phyloP scores from a whole-genome alignment of 2,888 invertebrate genomes.

The Thymelicus lineola region DNA sequence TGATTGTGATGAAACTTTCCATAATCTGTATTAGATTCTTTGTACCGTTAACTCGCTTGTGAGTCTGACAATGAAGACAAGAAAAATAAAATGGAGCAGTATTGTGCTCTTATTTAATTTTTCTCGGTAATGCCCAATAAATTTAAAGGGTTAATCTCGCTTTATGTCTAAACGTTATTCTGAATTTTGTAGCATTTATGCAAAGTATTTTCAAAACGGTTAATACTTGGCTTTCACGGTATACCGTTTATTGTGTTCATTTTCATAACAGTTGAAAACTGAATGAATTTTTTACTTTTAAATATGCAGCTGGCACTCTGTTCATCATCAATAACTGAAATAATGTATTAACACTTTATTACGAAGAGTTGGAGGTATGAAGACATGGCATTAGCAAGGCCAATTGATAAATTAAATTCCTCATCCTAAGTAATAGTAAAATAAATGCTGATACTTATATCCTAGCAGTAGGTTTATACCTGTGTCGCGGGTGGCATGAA shows the following conservation, averaged over 20 bases:
- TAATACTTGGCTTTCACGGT: not conserved
- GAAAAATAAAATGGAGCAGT: not conserved
- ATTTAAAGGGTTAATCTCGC: constrained; percentile 11
- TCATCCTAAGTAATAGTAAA: too few species aligned
- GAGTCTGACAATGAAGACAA: constrained; percentile 3
- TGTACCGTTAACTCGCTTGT: not conserved
- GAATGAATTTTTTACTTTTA: not conserved
- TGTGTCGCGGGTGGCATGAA: too few species aligned
- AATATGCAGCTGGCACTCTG: not conserved
- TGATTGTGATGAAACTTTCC: too few species aligned
- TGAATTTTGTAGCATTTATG: not conserved
- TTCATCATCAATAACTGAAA: too few species aligned
- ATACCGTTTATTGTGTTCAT: constrained; percentile 1
- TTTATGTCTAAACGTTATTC: constrained; percentile 3
- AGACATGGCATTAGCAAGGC: too few species aligned
- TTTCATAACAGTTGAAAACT: not conserved
- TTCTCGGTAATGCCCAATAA: constrained; percentile 1
- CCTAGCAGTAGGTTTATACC: too few species aligned
- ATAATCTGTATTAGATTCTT: not conserved
- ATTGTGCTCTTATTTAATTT: not conserved
- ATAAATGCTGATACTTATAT: too few species aligned
- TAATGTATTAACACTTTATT: too few species aligned
- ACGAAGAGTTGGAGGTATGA: too few species aligned
- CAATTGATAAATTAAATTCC: too few species aligned
- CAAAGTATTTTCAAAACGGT: not conserved